Evolutionary conservation across 2,888 invertebrate species (phyloP), one percentile per base, ranked within the genome.

Genomic region (Subacronicta megacephala): DNA sequence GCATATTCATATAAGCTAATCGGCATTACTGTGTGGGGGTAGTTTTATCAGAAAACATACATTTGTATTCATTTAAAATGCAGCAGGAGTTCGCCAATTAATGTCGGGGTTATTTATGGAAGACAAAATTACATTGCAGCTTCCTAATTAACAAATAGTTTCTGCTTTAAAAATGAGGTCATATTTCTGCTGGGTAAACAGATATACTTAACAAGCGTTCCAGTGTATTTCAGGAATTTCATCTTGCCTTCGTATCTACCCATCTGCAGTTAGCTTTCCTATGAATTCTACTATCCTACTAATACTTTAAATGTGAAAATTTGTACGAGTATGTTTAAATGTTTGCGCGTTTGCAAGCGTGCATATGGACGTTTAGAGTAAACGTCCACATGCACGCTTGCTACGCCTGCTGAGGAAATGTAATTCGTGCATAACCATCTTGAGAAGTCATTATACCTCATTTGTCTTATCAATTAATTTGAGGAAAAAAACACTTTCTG

Each of bases 1-100:
- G 61, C 26, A 51, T 51, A 51, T 62, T 52, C 38, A 54, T 71
- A 37, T 18, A 7, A 26, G 33, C 55, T 62, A 56, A 62, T 59
- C 41, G 50, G 36, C 13, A 26, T 53, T 58, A 35, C 38, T 15
- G 17, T 43, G 26, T 40, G 46, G 50, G 42, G 51, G 41, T 37
- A 41, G 49, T 58, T 72, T 77, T 77, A 75, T 81, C 74, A 75
- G 70, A 64, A 69, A 70, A 64, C 72, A 71, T 71, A 71, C 65
- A 66, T 62, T 71, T 62, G 44, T 57, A 41, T 67, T 73, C 68
- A 78, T 82, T 81, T 75, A 64, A 67, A 77, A 80, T 80, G 74
- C 75, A 70, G 63, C 64, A 62, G 64, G 55, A 72, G 75, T 67
- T 55, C 59, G 50, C 72, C 70, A 77, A 68, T 79, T 78, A 75